Base-by-base conservation (phyloP, 2,797 vertebrate species). In the Phoebastria nigripes region DNA sequence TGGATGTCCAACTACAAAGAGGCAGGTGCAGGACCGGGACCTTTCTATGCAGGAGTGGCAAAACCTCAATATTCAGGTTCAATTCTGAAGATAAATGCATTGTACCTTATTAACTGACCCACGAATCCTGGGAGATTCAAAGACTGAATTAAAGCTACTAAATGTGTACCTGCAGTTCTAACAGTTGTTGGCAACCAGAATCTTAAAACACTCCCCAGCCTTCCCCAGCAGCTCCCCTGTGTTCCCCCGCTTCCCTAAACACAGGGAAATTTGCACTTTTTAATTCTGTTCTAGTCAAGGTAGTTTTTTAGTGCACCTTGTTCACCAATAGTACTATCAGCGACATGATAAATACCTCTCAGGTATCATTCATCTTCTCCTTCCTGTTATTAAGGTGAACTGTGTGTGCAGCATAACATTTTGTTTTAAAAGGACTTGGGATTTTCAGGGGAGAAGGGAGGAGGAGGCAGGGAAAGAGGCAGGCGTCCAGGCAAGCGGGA, bases 361-460 rank as follows among this genome's bases (percentile, higher is more conserved):
- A 31, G 84, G 84, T 93, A 91, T 81, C 95, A 90, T 94, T 96
- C 73, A 72, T 96, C 93, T 94, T 94, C 84, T 93, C 89, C 42
- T 73, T 49, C 73, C 69, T 67, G 90, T 93, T 93, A 82, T 87
- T 89, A 92, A 92, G 76, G 84, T 74, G 96, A 93, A 31, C 79
- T 15, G 63, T 89, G 82, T 90, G 92, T 82, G 83, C 90, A 87
- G 94, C 80, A 62, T 72, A 93, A 93, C 77, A 46, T 92, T 94
- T 95, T 76, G 88, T 58, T 97, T 94, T 55, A 76, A 91, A 89
- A 82, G 54, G 80, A 72, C 58, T 62, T 44, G 66, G 88, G 90
- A 69, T 76, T 87, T 95, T 84, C 93, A 72, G 58, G 65, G 49
- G 51, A 88, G 82, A 79, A 83, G 76, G 46, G 29, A 91, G 42